Evolutionary conservation across 2,113 vertebrate genomes (phyloP).

Genomic region (Neolamprologus modestus): DNA sequence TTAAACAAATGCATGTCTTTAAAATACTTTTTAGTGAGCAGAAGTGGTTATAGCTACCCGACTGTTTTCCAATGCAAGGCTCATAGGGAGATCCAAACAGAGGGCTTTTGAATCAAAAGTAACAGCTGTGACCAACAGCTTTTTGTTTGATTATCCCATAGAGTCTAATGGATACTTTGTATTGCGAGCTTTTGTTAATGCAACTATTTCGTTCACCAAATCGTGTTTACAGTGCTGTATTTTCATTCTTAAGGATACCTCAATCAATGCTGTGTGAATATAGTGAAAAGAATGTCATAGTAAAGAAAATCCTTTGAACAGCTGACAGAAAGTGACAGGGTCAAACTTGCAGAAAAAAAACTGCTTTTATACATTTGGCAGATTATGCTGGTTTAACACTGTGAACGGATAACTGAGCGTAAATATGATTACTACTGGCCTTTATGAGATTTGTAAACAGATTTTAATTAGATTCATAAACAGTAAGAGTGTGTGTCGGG

Average conservation of each 20-base stretch:
- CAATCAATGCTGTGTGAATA: not conserved
- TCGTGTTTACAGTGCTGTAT: not conserved
- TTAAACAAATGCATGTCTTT: constrained; percentile 20
- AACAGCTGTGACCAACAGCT: not conserved
- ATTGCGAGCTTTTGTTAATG: not conserved
- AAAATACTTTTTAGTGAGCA: constrained; percentile 17
- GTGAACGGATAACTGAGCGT: constrained; percentile 12
- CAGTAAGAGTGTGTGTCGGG: constrained; percentile 27
- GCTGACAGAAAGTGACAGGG: not conserved
- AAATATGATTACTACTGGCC: constrained; percentile 54
- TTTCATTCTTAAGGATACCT: not conserved
- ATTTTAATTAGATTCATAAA: constrained; percentile 64
- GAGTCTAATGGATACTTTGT: not conserved
- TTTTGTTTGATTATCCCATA: constrained; percentile 18
- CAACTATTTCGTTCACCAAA: not conserved
- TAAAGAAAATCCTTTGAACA: not conserved
- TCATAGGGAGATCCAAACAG: not conserved
- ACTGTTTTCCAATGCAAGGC: constrained; percentile 16
- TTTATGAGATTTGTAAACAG: constrained; percentile 51
- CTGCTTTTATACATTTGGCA: not conserved
- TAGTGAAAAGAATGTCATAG: not conserved
- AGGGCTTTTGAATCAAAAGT: constrained; percentile 4
- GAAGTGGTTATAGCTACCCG: not conserved
- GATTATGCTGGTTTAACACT: constrained; percentile 43
- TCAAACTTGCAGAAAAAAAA: constrained; percentile 14